phyloP scores from a whole-genome alignment of 2,797 vertebrate species.

The Intellagama lesueurii region DNA sequence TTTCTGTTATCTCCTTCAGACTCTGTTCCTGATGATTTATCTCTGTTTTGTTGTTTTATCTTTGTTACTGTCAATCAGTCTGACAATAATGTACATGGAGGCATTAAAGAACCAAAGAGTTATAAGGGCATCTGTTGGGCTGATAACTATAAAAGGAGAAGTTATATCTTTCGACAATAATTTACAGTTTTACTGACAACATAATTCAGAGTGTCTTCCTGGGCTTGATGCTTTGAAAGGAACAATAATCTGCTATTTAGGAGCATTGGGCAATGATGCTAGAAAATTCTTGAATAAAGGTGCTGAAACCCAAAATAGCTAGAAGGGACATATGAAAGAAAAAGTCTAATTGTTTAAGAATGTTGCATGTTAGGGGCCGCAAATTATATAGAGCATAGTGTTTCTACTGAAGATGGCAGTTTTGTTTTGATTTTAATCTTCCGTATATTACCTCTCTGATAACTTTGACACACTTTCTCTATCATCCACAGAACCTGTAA shows the following conservation, averaged over 20 bases:
- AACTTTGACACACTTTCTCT: neutral
- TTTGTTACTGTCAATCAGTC: constrained; percentile 67
- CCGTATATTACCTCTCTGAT: neutral
- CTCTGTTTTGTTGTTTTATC: constrained; percentile 60
- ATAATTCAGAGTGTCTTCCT: constrained; percentile 43
- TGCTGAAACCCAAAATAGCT: neutral
- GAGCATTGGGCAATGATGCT: neutral
- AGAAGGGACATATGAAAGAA: constrained; percentile 15
- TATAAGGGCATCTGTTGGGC: constrained; percentile 54
- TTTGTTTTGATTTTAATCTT: neutral
- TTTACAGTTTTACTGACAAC: constrained; percentile 59
- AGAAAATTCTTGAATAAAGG: neutral
- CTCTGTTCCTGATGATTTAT: constrained; percentile 59
- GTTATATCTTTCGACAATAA: constrained; percentile 57
- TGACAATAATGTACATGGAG: constrained; percentile 63
- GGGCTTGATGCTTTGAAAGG: constrained; percentile 9
- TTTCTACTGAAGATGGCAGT: neutral
- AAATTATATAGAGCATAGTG: neutral
- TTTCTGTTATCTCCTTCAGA: constrained; percentile 49
- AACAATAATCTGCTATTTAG: constrained; percentile 12
- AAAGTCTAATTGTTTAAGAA: neutral
- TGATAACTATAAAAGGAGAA: constrained; percentile 58
- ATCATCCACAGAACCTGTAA: too few species aligned
- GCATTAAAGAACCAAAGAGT: constrained; percentile 61
- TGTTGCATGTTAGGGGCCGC: neutral